Evolutionary conservation across 2,888 invertebrate genomes (phyloP), one percentile per base, ranked within the genome.

Genomic region (Apantesis nais): DNA sequence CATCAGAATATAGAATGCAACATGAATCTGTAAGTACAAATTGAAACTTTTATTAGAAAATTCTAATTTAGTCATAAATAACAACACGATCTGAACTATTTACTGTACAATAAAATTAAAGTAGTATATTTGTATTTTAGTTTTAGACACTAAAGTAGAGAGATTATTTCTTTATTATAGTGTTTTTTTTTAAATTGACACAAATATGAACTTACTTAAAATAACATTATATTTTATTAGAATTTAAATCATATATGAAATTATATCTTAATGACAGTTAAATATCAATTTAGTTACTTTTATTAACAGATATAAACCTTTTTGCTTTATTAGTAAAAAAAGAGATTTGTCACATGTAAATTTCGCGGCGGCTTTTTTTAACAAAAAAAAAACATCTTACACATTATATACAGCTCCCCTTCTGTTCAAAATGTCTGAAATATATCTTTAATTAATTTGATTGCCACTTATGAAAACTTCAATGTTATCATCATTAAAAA

Each of bases 1-100:
- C 97, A 80, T 96, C 97, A 69, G 98, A 98, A 80, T 98, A 97
- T 92, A 96, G 98, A 92, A 96, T 97, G 94, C 97, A 97, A 87
- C 98, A 97, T 90, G 98, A 98, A 95, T 96, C 97, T 95, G 98
- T 98, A 94, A 97, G 97, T 96, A 87, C 41, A 71, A 2, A 22
- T 29, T 7, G 7, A 19, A 55, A 58, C 1, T 58, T 29, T 58
- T 58, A 58, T 29, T 34, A 65, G 48, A 34, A 22, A 14, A 34
- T 22, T 48, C 52, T 34, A 48, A 48, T 34, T 52, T 52, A 44
- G 25, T 41, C 3, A 29, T 58, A 14, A 34, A n/a, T 37, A 11
- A n/a, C 16, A n/a, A 55, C 55, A 9, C 60, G 60, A 60, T 16
- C 16, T 29, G 8, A 29, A 58, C 16, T 55, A 25, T n/a, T n/a